These are phyloP conservation scores for Drosophila sordidapex DNA, from an alignment of 2,888 invertebrate species.

Conservation along the genomic window DNA sequence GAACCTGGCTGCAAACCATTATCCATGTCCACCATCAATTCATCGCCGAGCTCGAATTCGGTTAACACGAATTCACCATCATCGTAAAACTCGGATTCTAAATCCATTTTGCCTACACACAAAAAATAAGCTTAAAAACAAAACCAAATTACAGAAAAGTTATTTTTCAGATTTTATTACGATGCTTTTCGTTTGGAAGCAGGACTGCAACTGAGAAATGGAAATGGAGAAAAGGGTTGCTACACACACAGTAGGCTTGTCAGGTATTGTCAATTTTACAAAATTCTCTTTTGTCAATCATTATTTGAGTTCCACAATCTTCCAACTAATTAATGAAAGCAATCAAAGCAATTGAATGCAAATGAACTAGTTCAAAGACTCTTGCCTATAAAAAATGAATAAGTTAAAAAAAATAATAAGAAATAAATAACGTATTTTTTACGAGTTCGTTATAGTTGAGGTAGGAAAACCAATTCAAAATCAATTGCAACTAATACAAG, in stretches of 20 bases:
- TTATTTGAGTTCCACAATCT: background rate
- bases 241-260: background rate
- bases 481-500: background rate
- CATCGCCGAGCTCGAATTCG: constrained; percentile 55
- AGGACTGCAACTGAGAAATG: constrained; percentile 24
- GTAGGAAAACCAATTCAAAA: background rate
- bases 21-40: constrained; percentile 18
- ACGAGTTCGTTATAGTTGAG: background rate
- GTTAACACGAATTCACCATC: constrained; percentile 55
- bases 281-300: background rate
- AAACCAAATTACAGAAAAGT: background rate
- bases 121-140: background rate
- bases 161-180: background rate
- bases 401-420: no score
- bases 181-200: constrained; percentile 12
- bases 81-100: constrained; percentile 6
- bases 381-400: background rate
- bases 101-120: constrained; percentile 24
- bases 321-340: background rate
- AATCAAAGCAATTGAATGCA: background rate
- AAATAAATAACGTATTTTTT: background rate
- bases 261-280: constrained; percentile 5
- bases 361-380: background rate
- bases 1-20: constrained; percentile 48
- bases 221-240: constrained; percentile 1